Evolutionary conservation across 2,888 invertebrate species (phyloP), one percentile per base, ranked within the genome.

Genomic region (Heliconius erato): DNA sequence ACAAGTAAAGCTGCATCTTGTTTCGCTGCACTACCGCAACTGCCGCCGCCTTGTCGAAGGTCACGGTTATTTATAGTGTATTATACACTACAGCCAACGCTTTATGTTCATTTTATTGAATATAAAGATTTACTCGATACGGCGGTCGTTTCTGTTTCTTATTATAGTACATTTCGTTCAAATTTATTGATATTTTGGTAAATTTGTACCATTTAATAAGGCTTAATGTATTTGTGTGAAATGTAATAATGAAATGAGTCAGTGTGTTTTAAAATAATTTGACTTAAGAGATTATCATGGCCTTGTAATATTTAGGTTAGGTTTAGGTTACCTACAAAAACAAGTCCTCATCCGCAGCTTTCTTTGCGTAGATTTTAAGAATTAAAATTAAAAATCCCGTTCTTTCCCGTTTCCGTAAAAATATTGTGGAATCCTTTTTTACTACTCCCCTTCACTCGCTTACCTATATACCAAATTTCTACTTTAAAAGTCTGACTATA

Each of bases 31-130:
- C 23, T 1, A 23, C 54, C 71, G 65, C 74, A 74, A 74, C 35
- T 16, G 74, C 65, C 19, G 67, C 9, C 54, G n/a, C 44, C 74
- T 82, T 82, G 74, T 44, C 68, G 79, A 79, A 82, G 82, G 82
- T 82, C 82, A 82, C 54, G 67, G 74, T 74, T 74, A 79, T 79
- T 79, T 78, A 78, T 68, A 78, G 67, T 49, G 78, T 68, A 65
- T 77, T 26, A 4, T 28, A 63, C 11, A n/a, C 44, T 28, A 67
- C 63, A n/a, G 67, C 19, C 77, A 49, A 49, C 44, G 23, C 16
- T 26, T 78, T 40, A 78, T 14, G 23, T 32, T 59, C 35, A 71
- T 79, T 79, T 79, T 79, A 79, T 79, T 69, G 63, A 28, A 71
- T 35, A n/a, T 23, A 76, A 16, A 63, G 76, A 63, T 76, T 76